Conservation (phyloP, 2,797 vertebrate genomes). For the Onychomys leucogaster region DNA sequence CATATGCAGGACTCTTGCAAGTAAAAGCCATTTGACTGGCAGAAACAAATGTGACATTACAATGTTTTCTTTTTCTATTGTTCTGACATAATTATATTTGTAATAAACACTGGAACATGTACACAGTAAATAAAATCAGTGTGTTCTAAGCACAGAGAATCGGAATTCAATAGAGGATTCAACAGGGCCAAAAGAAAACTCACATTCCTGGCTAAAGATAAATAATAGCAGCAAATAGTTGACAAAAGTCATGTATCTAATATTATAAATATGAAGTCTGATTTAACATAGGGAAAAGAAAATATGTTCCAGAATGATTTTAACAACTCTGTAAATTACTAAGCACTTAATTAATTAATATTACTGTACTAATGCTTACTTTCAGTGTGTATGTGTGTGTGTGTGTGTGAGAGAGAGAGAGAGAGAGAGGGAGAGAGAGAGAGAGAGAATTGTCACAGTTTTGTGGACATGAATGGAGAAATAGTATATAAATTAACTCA, state of each 20-base stretch:
- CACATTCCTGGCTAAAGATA: background rate
- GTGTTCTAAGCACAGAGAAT: background rate
- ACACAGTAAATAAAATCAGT: background rate
- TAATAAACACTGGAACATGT: constrained; percentile 15
- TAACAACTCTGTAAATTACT: background rate
- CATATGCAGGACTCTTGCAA: background rate
- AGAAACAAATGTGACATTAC: constrained; percentile 54
- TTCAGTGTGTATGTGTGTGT: background rate
- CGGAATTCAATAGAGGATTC: background rate
- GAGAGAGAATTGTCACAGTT: background rate
- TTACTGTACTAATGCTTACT: constrained; percentile 13
- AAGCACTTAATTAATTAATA: background rate
- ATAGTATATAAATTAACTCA: background rate
- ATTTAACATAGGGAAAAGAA: background rate
- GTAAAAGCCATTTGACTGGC: constrained; percentile 1
- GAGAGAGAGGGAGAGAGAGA: too few relatives aligned
- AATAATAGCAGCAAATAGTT: background rate
- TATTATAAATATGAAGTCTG: background rate
- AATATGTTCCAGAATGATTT: background rate
- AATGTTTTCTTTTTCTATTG: constrained; percentile 17
- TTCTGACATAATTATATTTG: constrained; percentile 48
- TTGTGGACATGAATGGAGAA: background rate
- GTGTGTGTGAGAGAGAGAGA: too few relatives aligned
- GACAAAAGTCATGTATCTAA: background rate
- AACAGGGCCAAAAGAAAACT: background rate